Percentiles rank a stretch among this genome's conserved stretches.
Evolutionary conservation across 2,113 vertebrate genomes (phyloP).

Genomic region (Haliaeetus leucogaster): DNA sequence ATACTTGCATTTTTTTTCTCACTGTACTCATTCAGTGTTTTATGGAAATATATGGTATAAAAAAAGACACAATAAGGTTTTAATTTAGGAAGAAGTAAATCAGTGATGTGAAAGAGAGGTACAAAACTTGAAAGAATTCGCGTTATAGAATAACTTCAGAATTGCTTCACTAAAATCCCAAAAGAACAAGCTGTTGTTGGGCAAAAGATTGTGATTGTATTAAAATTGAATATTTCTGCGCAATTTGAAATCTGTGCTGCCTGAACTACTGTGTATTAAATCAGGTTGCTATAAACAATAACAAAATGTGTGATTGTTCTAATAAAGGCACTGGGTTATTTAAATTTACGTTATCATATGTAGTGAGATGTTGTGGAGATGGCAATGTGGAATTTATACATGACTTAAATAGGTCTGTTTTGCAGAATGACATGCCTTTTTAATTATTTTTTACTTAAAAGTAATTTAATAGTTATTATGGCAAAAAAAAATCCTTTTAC

Average conservation of each 20-base stretch:
- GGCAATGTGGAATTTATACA: conserved; percentile 20
- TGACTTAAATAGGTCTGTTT: conserved; percentile 30
- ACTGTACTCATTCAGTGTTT: neutral
- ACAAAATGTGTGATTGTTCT: conserved; percentile 27
- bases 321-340: conserved; percentile 25
- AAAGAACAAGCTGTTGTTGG: conserved; percentile 41
- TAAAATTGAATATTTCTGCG: conserved; percentile 46
- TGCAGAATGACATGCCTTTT: neutral
- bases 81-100: conserved; percentile 57
- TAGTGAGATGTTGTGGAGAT: conserved; percentile 25
- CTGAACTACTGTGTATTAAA: conserved; percentile 46
- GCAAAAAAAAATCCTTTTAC: neutral
- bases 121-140: conserved; percentile 23
- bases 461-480: neutral
- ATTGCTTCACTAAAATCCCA: conserved; percentile 38
- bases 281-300: conserved; percentile 47
- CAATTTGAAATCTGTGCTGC: conserved; percentile 16
- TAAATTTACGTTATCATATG: conserved; percentile 11
- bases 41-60: conserved; percentile 7
- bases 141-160: conserved; percentile 3
- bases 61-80: conserved; percentile 36
- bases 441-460: neutral
- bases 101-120: neutral
- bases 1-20: neutral
- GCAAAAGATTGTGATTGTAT: conserved; percentile 33